Conservation (phyloP, 2,113 vertebrate species). For the Capreolus pygargus region DNA sequence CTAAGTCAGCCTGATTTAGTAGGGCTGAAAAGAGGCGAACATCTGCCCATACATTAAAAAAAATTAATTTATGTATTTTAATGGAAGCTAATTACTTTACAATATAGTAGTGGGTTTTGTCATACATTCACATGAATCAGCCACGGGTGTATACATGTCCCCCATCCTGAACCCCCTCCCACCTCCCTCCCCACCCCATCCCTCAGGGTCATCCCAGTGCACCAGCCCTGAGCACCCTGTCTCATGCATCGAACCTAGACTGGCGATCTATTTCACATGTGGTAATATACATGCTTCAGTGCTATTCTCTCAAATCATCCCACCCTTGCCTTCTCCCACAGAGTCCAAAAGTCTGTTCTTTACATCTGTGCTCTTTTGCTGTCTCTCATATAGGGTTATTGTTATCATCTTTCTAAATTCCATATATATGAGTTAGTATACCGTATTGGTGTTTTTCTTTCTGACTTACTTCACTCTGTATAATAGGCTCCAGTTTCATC, state of each 20-base stretch:
- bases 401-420: not conserved
- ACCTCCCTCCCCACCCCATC: not conserved
- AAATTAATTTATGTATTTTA: not conserved
- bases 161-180: not conserved
- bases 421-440: not conserved
- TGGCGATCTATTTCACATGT: not conserved
- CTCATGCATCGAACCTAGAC: not conserved
- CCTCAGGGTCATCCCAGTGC: not conserved
- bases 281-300: not conserved
- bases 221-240: not conserved
- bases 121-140: not conserved
- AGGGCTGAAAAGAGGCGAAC: not conserved
- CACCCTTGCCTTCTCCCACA: not conserved
- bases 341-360: not conserved
- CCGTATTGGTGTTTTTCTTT: not conserved
- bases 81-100: not conserved
- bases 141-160: not conserved
- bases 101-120: not conserved
- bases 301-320: not conserved
- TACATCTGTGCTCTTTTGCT: not conserved
- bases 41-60: not conserved
- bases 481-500: not conserved
- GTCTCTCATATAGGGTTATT: not conserved
- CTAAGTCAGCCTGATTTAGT: not conserved
- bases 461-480: not conserved